Base-by-base conservation (phyloP, 2,113 vertebrate species). In the Ciconia maguari region DNA sequence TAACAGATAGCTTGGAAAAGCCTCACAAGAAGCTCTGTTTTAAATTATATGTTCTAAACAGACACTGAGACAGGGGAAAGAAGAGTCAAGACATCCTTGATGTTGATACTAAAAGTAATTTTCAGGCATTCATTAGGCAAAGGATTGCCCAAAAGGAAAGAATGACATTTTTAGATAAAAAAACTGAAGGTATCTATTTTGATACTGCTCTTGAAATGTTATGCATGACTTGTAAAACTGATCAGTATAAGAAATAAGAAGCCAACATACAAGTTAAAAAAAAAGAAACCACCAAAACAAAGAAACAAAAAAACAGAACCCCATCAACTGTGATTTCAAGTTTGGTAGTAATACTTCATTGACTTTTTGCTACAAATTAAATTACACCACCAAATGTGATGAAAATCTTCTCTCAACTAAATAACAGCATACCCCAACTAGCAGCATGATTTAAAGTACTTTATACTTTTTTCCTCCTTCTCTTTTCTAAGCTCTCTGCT, bases 281-380 rank as follows among this genome's bases (percentile, higher is more conserved):
- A 17, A 16, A 57, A 72, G 29, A 58, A 83, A 48, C 22, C 13
- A 86, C 6, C 26, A 52, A 83, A 80, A 41, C 7, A 14, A 69
- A 9, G 11, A 42, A 61, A 32, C 38, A 54, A 38, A 57, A 22
- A 71, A 52, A 2, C 0, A 44, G 16, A 69, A 84, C 10, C 8
- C 13, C 19, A 51, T 16, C n/a, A 74, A 46, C 8, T n/a, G 13
- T 60, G 75, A 93, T 97, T 97, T 97, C 24, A 94, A 61, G 77
- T 94, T 89, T 77, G 64, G 85, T 91, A 83, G 94, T 72, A 96
- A 80, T 54, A 87, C 64, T 94, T 38, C 21, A 54, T 92, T 89
- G 71, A 81, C 36, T 85, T 94, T 95, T 74, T 83, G 70, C 51
- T 94, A 90, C 72, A 91, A 95, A 95, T 96, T 91, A 85, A 81